Percentiles rank a stretch among this genome's conserved stretches.
Evolutionary conservation across 2,888 invertebrate species (phyloP).

Genomic region (Uropetala carovei): DNA sequence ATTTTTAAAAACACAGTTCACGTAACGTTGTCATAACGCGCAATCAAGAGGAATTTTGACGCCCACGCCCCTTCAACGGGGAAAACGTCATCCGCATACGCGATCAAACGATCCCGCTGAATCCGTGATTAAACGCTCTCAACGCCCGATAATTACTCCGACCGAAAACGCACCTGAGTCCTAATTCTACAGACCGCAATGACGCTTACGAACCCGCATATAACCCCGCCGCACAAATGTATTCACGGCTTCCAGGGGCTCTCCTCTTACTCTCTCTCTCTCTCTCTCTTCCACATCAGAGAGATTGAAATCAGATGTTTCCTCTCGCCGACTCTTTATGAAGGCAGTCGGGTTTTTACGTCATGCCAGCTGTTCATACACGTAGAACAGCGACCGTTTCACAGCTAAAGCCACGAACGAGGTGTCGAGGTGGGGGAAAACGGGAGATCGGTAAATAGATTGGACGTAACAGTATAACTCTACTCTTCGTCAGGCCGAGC

Average conservation of each 20-base stretch:
- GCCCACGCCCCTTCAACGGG: no score
- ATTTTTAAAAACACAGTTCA: no score
- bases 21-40: no score
- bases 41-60: no score
- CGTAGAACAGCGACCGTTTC: neutral
- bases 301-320: neutral
- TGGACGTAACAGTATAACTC: neutral
- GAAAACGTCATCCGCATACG: neutral
- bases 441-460: neutral
- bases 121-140: neutral
- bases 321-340: neutral
- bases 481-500: no score
- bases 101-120: neutral
- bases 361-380: neutral
- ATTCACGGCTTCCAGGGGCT: neutral
- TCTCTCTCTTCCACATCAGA: neutral
- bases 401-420: neutral
- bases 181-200: neutral
- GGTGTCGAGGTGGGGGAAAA: no score
- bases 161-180: neutral
- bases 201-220: neutral
- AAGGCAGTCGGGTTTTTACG: constrained; percentile 1
- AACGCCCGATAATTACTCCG: constrained; percentile 13
- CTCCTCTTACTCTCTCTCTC: neutral
- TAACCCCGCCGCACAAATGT: neutral